phyloP scores from a whole-genome alignment of 2,113 vertebrate genomes.

The Patagioenas fasciata region DNA sequence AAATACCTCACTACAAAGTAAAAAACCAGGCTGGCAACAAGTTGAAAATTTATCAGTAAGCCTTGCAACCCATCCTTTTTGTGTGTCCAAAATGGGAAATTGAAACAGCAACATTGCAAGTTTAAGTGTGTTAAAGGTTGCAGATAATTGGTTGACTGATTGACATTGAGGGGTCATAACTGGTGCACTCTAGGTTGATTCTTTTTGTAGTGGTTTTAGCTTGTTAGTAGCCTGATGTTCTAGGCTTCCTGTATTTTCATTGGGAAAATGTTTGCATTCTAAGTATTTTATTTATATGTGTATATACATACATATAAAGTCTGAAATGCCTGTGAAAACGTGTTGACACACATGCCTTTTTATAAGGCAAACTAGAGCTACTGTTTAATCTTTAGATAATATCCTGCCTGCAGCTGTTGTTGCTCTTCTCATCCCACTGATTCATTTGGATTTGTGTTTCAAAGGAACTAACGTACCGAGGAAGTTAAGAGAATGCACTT shows the following conservation, averaged over 20 bases:
- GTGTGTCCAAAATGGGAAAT: background rate
- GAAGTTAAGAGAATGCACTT: background rate
- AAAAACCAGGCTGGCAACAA: background rate
- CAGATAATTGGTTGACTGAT: background rate
- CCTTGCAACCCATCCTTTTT: background rate
- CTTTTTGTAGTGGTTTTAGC: background rate
- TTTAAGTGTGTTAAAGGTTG: background rate
- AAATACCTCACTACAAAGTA: background rate
- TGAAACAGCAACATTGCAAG: background rate
- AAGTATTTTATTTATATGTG: background rate
- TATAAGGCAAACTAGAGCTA: background rate
- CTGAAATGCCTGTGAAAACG: background rate
- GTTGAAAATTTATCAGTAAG: background rate
- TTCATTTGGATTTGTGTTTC: background rate
- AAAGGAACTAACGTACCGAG: background rate
- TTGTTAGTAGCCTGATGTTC: background rate
- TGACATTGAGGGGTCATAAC: background rate
- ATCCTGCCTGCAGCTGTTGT: conserved; percentile 40
- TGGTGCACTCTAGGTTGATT: background rate
- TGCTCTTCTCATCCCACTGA: background rate
- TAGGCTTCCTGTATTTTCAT: background rate
- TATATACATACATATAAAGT: background rate
- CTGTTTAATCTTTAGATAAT: conserved; percentile 28
- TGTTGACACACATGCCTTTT: background rate
- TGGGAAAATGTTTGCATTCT: background rate